These are phyloP conservation scores for Conus canariensis DNA, from an alignment of 2,888 invertebrate species.

Conservation along the genomic window DNA sequence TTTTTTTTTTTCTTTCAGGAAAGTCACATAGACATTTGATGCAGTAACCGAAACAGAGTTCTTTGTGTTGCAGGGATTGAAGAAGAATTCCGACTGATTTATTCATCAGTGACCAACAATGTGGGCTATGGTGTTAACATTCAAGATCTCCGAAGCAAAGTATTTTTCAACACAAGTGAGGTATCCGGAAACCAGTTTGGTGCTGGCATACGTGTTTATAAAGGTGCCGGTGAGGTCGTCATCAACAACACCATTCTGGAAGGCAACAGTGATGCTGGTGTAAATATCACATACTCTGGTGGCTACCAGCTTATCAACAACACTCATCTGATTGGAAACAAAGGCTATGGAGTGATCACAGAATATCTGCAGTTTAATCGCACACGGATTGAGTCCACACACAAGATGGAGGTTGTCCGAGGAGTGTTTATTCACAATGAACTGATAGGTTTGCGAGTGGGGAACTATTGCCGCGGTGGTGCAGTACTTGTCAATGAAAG, in stretches of 20 bases:
- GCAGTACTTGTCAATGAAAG: slow-evolving; percentile 89
- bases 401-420: slow-evolving; percentile 84
- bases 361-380: slow-evolving; percentile 73
- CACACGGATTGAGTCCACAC: slow-evolving; percentile 66
- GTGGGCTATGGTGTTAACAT: slow-evolving; percentile 96
- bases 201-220: slow-evolving; percentile 92
- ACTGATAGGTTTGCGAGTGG: slow-evolving; percentile 92
- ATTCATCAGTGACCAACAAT: slow-evolving; percentile 92
- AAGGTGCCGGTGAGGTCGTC: slow-evolving; percentile 94
- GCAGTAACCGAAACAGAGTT: too few relatives aligned
- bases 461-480: slow-evolving; percentile 89
- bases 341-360: slow-evolving; percentile 83
- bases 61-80: slow-evolving; percentile 55
- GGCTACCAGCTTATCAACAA: slow-evolving; percentile 95
- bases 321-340: slow-evolving; percentile 91
- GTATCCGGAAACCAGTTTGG: slow-evolving; percentile 90
- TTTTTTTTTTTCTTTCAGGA: too few relatives aligned
- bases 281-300: slow-evolving; percentile 96
- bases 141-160: slow-evolving; percentile 92
- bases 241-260: slow-evolving; percentile 93
- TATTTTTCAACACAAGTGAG: slow-evolving; percentile 90
- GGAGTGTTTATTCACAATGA: slow-evolving; percentile 92
- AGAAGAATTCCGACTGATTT: slow-evolving; percentile 84
- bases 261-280: slow-evolving; percentile 87
- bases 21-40: too few relatives aligned